Evolutionary conservation across 2,113 vertebrate genomes (phyloP), one percentile per base, ranked within the genome.

Genomic region (Scartelaos histophorus): DNA sequence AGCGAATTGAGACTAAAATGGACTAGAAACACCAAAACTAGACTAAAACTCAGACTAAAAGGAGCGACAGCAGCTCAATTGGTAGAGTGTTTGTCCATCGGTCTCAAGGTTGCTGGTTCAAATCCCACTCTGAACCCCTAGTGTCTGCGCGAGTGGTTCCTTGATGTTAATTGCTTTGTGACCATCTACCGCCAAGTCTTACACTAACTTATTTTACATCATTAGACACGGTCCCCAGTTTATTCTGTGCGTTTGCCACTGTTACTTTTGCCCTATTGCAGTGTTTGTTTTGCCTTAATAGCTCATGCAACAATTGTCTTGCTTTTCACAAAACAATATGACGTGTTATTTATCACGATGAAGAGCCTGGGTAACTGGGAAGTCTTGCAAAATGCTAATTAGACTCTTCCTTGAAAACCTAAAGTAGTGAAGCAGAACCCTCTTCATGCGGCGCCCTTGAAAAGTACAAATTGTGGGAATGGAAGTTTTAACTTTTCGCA

Each of bases 311-410:
- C 70, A 74, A 61, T 74, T 70, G 65, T 72, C 19, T 45, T 17
- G 19, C 56, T 49, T 78, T 49, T 46, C 58, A 61, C 47, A 69
- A 70, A 38, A 49, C 51, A 35, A 43, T 9, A 7, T 29, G 57
- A 34, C 35, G 69, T 69, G 16, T 43, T 68, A 25, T 75, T 65
- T 24, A 77, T 22, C 35, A 34, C 68, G 56, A 84, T 71, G 56
- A 70, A 22, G 54, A 45, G 66, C 57, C 70, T 60, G 58, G 57
- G 0, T 61, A 21, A 61, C 68, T 77, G 73, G 43, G 53, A 70
- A 79, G 73, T 67, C 21, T 62, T 3, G 13, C 61, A 46, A 64
- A 72, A 54, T 29, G 53, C 66, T 12, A 64, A 43, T 43, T 19
- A 64, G 34, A 38, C 17, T 34, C 9, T 62, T 62, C 16, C 19